A percentile compares a stretch with the other conserved stretches of the same genome.
Conservation (phyloP, 2,797 vertebrate species). For the Microctenopoma steveboyesi region DNA sequence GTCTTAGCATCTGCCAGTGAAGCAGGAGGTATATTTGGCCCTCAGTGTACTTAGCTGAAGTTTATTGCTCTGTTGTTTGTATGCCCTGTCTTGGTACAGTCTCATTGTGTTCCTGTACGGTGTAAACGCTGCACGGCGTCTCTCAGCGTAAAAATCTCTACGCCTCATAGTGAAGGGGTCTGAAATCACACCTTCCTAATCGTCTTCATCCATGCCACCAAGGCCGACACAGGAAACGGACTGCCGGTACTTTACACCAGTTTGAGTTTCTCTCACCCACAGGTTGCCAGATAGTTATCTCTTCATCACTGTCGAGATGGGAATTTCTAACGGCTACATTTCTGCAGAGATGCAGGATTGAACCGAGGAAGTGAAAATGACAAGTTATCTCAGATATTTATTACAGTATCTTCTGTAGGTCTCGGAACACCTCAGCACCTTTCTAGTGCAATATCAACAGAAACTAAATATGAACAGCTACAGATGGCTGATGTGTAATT, state of each 20-base stretch:
- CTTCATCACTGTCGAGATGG: conserved; percentile 47
- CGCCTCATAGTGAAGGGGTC: conserved; percentile 19
- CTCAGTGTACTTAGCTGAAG: conserved; percentile 28
- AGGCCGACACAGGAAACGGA: conserved; percentile 28
- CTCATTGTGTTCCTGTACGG: conserved; percentile 25
- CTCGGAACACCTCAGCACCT: background rate
- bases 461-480: background rate
- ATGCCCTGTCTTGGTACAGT: conserved; percentile 5
- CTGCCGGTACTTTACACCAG: conserved; percentile 60
- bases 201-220: conserved; percentile 33
- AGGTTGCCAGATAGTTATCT: conserved; percentile 42
- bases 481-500: background rate
- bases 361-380: conserved; percentile 1
- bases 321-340: conserved; percentile 13
- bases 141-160: conserved; percentile 44
- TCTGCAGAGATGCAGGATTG: background rate
- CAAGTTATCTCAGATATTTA: background rate
- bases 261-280: conserved; percentile 59
- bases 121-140: conserved; percentile 11
- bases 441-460: background rate
- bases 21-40: conserved; percentile 41
- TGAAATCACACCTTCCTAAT: conserved; percentile 38
- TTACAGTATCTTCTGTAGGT: background rate
- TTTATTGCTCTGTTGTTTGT: conserved; percentile 40
- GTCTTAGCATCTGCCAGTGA: conserved; percentile 15